phyloP scores from a whole-genome alignment of 1,140 invertebrate species.

The Prorops nasuta region DNA sequence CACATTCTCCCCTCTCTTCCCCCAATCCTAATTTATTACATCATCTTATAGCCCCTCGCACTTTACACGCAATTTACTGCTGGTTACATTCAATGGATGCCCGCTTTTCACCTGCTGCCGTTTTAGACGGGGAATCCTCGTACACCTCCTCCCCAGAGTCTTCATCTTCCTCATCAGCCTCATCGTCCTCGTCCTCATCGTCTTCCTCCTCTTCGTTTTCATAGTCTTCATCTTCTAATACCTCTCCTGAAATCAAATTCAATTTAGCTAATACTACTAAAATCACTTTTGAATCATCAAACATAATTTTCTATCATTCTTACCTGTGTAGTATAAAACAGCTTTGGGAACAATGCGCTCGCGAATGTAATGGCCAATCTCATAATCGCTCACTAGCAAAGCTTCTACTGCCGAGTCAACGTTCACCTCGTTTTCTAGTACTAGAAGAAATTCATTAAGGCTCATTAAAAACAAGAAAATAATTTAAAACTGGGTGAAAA shows the following conservation, averaged over 20 bases:
- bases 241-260: constrained; percentile 60
- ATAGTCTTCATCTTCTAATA: constrained; percentile 75
- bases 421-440: constrained; percentile 67
- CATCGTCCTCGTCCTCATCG: constrained; percentile 50
- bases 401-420: constrained; percentile 74
- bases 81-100: constrained; percentile 54
- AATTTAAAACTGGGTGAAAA: too few species aligned
- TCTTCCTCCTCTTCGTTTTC: constrained; percentile 60
- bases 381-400: constrained; percentile 88
- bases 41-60: too few species aligned
- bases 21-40: too few species aligned
- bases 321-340: constrained; percentile 90
- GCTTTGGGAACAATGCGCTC: constrained; percentile 90
- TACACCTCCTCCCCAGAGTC: constrained; percentile 26
- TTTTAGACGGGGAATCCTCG: constrained; percentile 23
- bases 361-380: constrained; percentile 97
- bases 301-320: constrained; percentile 12
- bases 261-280: neutral
- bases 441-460: constrained; percentile 35
- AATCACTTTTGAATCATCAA: constrained; percentile 5
- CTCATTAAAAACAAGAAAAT: neutral
- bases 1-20: constrained; percentile 18
- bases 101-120: constrained; percentile 30
- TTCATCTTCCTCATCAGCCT: constrained; percentile 46
- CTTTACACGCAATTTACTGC: too few species aligned